A percentile compares a stretch with the other conserved stretches of the same genome.
phyloP scores from a whole-genome alignment of 1,140 invertebrate genomes.

The Tetragonula clypearis region DNA sequence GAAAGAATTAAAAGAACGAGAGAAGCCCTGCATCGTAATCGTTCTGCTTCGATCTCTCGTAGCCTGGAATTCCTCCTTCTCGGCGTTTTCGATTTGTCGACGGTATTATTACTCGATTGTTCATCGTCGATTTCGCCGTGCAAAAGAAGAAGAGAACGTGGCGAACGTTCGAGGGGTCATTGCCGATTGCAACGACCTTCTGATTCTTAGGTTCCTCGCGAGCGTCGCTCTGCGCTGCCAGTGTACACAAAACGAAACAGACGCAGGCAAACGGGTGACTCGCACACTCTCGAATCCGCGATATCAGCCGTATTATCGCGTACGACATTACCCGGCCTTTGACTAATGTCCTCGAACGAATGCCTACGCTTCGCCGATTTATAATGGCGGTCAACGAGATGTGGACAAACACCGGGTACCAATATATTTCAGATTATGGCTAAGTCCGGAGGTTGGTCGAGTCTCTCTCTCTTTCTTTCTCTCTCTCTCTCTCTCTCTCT shows the following conservation, averaged over 20 bases:
- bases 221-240: constrained; percentile 14
- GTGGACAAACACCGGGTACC: constrained; percentile 81
- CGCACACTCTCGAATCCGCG: constrained; percentile 65
- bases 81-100: background rate
- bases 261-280: constrained; percentile 45
- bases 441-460: constrained; percentile 67
- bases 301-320: constrained; percentile 81
- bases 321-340: constrained; percentile 79
- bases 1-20: too few relatives aligned
- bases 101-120: background rate
- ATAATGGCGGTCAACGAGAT: constrained; percentile 81
- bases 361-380: constrained; percentile 82
- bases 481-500: background rate
- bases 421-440: constrained; percentile 82
- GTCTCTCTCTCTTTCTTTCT: background rate
- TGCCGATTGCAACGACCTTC: constrained; percentile 67
- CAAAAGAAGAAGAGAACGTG: background rate
- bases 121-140: constrained; percentile 22
- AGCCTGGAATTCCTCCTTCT: background rate
- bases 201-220: constrained; percentile 65
- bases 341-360: constrained; percentile 81
- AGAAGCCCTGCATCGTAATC: background rate
- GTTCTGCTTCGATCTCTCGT: background rate
- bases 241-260: background rate
- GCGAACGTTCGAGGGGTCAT: constrained; percentile 53